These are phyloP conservation scores for Drosophila repletoides DNA, from an alignment of 1,140 invertebrate genomes.

Conservation along the genomic window DNA sequence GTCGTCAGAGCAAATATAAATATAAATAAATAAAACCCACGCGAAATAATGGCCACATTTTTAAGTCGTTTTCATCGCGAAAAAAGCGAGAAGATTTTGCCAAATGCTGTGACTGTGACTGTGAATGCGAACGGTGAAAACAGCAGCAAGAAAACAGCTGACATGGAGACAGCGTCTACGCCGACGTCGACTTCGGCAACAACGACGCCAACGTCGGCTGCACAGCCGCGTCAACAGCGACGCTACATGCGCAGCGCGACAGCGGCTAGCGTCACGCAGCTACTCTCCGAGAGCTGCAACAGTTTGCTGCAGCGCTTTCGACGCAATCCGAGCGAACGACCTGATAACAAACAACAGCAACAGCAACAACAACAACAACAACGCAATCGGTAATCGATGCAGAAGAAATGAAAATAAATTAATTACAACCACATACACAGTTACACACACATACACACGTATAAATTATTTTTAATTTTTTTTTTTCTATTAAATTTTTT, in stretches of 20 bases:
- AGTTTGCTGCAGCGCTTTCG: constrained; percentile 90
- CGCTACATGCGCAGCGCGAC: constrained; percentile 89
- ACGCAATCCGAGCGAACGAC: constrained; percentile 87
- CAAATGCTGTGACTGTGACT: constrained; percentile 31
- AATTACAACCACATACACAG: constrained; percentile 29
- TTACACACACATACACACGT: constrained; percentile 2
- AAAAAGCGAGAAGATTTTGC: constrained; percentile 78
- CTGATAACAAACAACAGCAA: constrained; percentile 72
- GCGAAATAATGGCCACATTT: constrained; percentile 73
- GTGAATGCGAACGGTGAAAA: constrained; percentile 45
- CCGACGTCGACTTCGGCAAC: constrained; percentile 6
- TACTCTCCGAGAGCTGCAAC: constrained; percentile 92
- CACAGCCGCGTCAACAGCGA: constrained; percentile 84
- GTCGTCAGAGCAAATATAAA: constrained; percentile 47
- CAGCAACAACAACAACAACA: constrained; percentile 54
- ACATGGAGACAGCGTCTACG: constrained; percentile 30
- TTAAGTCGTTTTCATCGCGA: constrained; percentile 81
- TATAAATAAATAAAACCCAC: constrained; percentile 25
- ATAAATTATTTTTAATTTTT: constrained; percentile 76
- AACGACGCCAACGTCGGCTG: constrained; percentile 19
- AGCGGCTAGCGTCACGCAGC: constrained; percentile 91
- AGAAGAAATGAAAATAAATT: constrained; percentile 66
- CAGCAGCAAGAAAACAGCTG: constrained; percentile 61
- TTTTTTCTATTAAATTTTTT: constrained; percentile 27
- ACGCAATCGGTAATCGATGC: constrained; percentile 77